phyloP scores from a whole-genome alignment of 2,113 vertebrate species.

The Atherinomorus stipes region DNA sequence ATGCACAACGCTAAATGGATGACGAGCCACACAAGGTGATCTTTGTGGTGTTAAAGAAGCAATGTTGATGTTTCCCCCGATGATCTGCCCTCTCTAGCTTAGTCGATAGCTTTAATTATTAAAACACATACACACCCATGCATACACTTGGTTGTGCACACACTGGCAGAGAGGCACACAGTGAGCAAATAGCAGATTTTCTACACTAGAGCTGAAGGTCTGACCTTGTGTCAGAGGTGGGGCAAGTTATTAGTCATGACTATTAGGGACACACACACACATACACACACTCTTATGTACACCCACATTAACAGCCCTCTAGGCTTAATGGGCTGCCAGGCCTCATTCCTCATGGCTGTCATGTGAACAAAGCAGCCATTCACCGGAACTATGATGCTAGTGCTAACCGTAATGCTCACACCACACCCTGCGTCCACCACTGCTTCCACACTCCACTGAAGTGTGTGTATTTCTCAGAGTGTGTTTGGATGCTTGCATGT shows the following conservation, averaged over 20 bases:
- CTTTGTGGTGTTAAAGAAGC: slow-evolving; percentile 75
- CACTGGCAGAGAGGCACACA: slow-evolving; percentile 31
- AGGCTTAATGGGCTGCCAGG: slow-evolving; percentile 78
- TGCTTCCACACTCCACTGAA: slow-evolving; percentile 57
- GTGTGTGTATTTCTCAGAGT: slow-evolving; percentile 34
- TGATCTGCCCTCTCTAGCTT: slow-evolving; percentile 59
- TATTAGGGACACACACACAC: slow-evolving; percentile 74
- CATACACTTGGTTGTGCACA: slow-evolving; percentile 53
- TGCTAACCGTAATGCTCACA: slow-evolving; percentile 78
- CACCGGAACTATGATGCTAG: slow-evolving; percentile 80
- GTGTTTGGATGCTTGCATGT: slow-evolving; percentile 21
- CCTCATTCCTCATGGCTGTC: slow-evolving; percentile 83
- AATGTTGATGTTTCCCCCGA: slow-evolving; percentile 63
- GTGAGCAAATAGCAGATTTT: slow-evolving; percentile 65
- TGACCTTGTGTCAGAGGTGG: slow-evolving; percentile 82
- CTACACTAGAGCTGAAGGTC: slow-evolving; percentile 61
- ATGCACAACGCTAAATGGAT: slow-evolving; percentile 42
- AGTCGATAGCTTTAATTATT: slow-evolving; percentile 75
- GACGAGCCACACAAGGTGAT: slow-evolving; percentile 63
- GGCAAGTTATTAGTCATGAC: slow-evolving; percentile 79
- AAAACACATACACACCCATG: slow-evolving; percentile 69
- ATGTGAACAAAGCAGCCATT: slow-evolving; percentile 84
- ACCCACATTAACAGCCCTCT: slow-evolving; percentile 73
- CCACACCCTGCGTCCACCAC: slow-evolving; percentile 75
- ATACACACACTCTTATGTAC: slow-evolving; percentile 46